Evolutionary conservation across 1,140 invertebrate genomes (phyloP).

Genomic region (Saxidomus purpurata): DNA sequence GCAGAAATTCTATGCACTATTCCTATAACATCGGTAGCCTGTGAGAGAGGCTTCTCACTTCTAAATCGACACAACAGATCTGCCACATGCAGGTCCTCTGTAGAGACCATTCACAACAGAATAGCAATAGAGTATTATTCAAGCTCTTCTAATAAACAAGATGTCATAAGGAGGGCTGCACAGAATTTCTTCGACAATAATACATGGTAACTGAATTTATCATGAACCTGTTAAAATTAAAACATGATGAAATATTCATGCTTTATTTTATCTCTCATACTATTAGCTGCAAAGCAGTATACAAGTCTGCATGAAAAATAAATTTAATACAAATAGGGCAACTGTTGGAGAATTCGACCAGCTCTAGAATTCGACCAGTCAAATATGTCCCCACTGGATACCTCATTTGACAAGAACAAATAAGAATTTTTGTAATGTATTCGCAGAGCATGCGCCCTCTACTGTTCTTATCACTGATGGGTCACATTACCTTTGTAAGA

Average conservation of each 20-base stretch:
- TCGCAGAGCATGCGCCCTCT: neutral
- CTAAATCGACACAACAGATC: constrained; percentile 3
- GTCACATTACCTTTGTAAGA: neutral
- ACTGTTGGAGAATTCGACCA: neutral
- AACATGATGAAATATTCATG: too few species aligned
- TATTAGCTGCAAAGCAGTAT: too few species aligned
- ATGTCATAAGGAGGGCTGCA: neutral
- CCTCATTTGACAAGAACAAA: neutral
- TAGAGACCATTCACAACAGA: constrained; percentile 47
- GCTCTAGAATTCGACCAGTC: too few species aligned
- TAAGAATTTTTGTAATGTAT: neutral
- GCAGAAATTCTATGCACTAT: neutral
- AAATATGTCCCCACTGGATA: neutral
- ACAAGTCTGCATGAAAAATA: too few species aligned
- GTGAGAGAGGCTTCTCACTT: constrained; percentile 15
- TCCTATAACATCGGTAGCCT: constrained; percentile 1
- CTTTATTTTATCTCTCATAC: too few species aligned
- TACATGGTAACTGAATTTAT: neutral
- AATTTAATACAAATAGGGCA: too few species aligned
- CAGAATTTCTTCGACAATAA: neutral
- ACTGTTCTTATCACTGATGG: neutral
- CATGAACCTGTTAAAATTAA: too few species aligned
- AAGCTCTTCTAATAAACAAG: neutral
- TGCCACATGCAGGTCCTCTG: neutral
- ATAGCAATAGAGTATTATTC: constrained; percentile 21